These are phyloP conservation scores for Chrysotoxum bicinctum DNA, from an alignment of 2,888 invertebrate genomes.

Conservation along the genomic window DNA sequence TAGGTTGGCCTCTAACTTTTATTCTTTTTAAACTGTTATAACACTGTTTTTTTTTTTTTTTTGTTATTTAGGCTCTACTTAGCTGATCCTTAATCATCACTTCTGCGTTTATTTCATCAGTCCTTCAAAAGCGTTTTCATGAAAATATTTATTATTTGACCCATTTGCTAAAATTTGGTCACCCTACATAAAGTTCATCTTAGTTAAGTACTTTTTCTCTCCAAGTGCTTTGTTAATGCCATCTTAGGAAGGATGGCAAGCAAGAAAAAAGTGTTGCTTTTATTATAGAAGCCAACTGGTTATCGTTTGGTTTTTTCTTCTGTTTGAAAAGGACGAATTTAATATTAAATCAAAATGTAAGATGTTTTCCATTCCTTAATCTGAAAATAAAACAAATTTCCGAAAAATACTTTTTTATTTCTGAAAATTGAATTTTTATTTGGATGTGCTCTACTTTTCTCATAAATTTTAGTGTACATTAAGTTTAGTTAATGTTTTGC, in stretches of 20 bases:
- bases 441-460: conserved; percentile 37
- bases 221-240: conserved; percentile 3
- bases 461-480: conserved; percentile 21
- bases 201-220: conserved; percentile 1
- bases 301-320: conserved; percentile 25
- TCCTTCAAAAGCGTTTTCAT: no score
- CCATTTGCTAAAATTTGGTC: no score
- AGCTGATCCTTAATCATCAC: no score
- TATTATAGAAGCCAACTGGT: conserved; percentile 26
- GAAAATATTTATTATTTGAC: no score
- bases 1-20: no score
- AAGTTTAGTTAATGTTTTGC: conserved; percentile 37
- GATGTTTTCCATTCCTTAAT: conserved; percentile 36
- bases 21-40: no score
- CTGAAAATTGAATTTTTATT: conserved; percentile 68
- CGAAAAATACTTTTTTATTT: conserved; percentile 33
- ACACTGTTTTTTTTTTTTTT: no score
- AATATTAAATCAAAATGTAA: conserved; percentile 49
- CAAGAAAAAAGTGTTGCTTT: not conserved
- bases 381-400: conserved; percentile 35
- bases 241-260: not conserved
- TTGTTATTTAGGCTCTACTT: no score
- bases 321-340: conserved; percentile 25
- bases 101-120: no score
- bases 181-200: not conserved